phyloP scores from a whole-genome alignment of 2,888 invertebrate genomes.

The Sphecodes monilicornis region DNA sequence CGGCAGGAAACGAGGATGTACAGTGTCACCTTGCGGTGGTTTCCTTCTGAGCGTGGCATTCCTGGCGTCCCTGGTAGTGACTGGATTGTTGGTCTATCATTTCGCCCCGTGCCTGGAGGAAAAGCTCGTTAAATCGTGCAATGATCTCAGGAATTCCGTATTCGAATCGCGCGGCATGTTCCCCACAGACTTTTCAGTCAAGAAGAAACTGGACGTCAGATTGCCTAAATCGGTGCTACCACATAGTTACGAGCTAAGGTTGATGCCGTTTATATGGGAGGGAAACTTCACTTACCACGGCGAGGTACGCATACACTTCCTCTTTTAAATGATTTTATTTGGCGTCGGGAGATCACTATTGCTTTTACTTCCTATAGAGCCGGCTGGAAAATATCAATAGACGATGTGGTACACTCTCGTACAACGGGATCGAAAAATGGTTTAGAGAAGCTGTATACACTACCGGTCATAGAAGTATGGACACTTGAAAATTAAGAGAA shows the following conservation, averaged over 20 bases:
- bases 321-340: not conserved
- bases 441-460: no score
- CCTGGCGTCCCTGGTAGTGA: constrained; percentile 88
- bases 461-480: no score
- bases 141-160: constrained; percentile 57
- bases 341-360: not conserved
- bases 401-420: no score
- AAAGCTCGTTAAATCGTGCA: constrained; percentile 77
- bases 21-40: constrained; percentile 88
- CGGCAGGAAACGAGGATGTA: constrained; percentile 88
- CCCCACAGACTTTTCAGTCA: constrained; percentile 66
- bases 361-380: constrained; percentile 4
- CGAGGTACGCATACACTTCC: constrained; percentile 77
- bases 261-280: constrained; percentile 90
- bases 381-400: no score
- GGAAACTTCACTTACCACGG: constrained; percentile 93
- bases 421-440: no score
- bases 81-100: constrained; percentile 91
- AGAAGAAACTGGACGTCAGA: constrained; percentile 87
- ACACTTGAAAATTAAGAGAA: no score
- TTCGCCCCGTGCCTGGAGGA: constrained; percentile 89
- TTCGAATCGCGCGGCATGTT: constrained; percentile 62
- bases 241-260: constrained; percentile 88
- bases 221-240: constrained; percentile 89
- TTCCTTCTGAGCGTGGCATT: constrained; percentile 88